Percentiles rank a stretch among this genome's conserved stretches.
phyloP scores from a whole-genome alignment of 2,888 invertebrate genomes.

The Buathra laborator region DNA sequence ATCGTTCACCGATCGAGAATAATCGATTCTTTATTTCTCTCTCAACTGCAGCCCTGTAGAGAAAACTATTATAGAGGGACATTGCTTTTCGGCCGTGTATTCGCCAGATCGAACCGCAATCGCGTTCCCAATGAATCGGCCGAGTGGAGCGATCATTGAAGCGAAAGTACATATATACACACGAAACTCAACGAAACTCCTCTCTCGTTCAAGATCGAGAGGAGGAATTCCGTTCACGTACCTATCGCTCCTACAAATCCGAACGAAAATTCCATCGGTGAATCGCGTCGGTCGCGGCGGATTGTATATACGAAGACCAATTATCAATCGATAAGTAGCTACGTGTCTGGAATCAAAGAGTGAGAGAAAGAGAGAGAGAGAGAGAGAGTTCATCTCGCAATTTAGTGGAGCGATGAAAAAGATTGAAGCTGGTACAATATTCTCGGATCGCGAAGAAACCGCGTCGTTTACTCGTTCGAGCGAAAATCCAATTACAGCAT shows the following conservation, averaged over 20 bases:
- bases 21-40: background rate
- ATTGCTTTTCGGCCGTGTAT: background rate
- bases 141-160: conserved; percentile 47
- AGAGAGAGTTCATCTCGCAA: conserved; percentile 42
- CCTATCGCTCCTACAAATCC: conserved; percentile 49
- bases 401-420: conserved; percentile 36
- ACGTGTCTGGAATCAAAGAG: conserved; percentile 57
- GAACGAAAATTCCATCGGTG: conserved; percentile 55
- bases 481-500: conserved; percentile 59
- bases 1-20: background rate
- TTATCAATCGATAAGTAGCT: conserved; percentile 66
- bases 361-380: background rate
- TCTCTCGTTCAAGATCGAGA: conserved; percentile 18
- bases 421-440: conserved; percentile 28
- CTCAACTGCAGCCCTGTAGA: background rate
- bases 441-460: background rate
- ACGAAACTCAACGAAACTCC: background rate
- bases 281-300: conserved; percentile 38
- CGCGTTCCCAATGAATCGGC: conserved; percentile 31
- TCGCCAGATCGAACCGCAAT: conserved; percentile 28
- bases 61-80: conserved; percentile 5
- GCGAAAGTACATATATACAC: conserved; percentile 2
- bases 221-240: conserved; percentile 53
- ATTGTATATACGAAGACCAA: conserved; percentile 45
- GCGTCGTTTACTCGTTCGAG: conserved; percentile 24